Percentiles rank a stretch among this genome's conserved stretches.
Conservation (phyloP, 2,888 invertebrate genomes). For the Nomada ferruginata region DNA sequence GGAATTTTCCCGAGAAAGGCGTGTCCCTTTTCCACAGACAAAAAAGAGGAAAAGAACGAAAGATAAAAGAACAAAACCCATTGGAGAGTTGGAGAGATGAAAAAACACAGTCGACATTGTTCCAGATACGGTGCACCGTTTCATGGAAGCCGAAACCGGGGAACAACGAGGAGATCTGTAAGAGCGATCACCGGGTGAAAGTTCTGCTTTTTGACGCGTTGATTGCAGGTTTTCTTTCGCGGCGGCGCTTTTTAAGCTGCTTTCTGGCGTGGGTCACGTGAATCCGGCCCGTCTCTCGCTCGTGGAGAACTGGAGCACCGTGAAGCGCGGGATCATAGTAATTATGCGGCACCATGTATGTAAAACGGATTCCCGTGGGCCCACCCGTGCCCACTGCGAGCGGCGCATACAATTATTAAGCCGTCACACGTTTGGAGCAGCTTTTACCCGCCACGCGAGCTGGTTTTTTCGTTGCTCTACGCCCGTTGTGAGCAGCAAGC, state of each 20-base stretch:
- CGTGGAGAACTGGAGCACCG: constrained; percentile 78
- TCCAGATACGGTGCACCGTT: constrained; percentile 44
- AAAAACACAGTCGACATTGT: constrained; percentile 37
- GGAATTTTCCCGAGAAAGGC: constrained; percentile 4
- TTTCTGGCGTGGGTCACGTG: constrained; percentile 67
- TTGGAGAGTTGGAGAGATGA: constrained; percentile 2
- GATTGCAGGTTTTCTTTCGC: constrained; percentile 77
- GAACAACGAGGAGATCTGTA: constrained; percentile 30
- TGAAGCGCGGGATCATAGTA: constrained; percentile 78
- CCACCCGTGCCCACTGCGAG: constrained; percentile 52
- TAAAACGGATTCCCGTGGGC: constrained; percentile 76
- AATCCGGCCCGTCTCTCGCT: constrained; percentile 64
- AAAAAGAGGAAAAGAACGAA: neutral
- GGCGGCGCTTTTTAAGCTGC: constrained; percentile 64
- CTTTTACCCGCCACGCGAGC: constrained; percentile 55
- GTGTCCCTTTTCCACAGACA: neutral
- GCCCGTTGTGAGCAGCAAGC: constrained; percentile 5
- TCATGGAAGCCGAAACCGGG: constrained; percentile 20
- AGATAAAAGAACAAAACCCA: neutral
- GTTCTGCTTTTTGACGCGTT: constrained; percentile 76
- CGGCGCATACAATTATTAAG: constrained; percentile 73
- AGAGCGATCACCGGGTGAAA: constrained; percentile 71
- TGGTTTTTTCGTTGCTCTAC: constrained; percentile 38
- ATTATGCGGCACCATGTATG: constrained; percentile 74
- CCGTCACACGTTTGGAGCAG: constrained; percentile 70